Evolutionary conservation across 2,888 invertebrate genomes (phyloP), one percentile per base, ranked within the genome.

Genomic region (Opisthograptis luteolata): DNA sequence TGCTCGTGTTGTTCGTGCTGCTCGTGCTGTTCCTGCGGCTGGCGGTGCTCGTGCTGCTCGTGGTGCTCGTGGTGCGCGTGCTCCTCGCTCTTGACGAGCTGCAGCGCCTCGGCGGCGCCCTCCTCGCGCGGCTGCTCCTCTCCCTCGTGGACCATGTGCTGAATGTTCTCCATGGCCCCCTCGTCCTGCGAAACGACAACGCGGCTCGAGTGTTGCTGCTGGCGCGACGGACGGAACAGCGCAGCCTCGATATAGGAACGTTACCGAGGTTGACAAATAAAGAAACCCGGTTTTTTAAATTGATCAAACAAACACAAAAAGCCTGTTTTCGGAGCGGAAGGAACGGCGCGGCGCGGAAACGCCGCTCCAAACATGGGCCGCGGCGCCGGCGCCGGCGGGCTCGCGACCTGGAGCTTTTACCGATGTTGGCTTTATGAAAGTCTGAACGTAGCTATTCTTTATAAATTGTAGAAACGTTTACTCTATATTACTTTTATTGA

Each of bases 11-110:
- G 39, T 3, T 39, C 22, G 1, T 47, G 40, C 2, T 46, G 39
- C 0, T 44, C 42, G 0, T 34, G 47, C 56, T 51, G 39, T 42
- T 30, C 52, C 51, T 48, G 25, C 36, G 30, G 43, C 20, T 9
- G 32, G 5, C 36, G 51, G 0, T 43, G 47, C 35, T 49, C 0
- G 30, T 32, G 48, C 9, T 20, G 39, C 3, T 37, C 51, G 0
- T 40, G 46, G 0, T 27, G 53, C 1, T 45, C 42, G 3, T 42
- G 39, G 35, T 54, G 61, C 32, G 60, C 66, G 5, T 62, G 79
- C 56, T 81, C 79, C 60, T 88, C 89, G 48, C 64, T 82, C 65
- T 89, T 88, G 19, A 88, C 85, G 7, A 88, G 79, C 64, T 89
- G 87, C 55, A 89, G 64, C n/a, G 89, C 89, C 48, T 84, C 85